Evolutionary conservation across 2,113 vertebrate genomes (phyloP).

Genomic region (Piprites chloris): DNA sequence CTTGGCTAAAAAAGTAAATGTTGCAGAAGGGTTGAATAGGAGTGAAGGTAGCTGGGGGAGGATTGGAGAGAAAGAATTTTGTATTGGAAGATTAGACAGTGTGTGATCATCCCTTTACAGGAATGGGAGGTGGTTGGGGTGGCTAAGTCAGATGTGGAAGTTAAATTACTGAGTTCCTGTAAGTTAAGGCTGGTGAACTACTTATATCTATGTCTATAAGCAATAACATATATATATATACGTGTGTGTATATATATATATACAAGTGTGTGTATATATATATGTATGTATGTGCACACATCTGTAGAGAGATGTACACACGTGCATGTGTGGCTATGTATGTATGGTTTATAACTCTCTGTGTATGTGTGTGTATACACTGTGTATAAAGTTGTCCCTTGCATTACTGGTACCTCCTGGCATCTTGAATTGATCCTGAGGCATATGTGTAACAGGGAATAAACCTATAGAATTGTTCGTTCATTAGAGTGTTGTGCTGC

Average conservation of each 20-base stretch:
- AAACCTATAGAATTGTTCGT: not conserved
- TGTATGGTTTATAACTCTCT: not conserved
- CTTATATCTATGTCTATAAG: rapidly evolving
- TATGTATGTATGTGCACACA: too few species aligned
- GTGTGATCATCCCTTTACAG: not conserved
- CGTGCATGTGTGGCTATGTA: rapidly evolving
- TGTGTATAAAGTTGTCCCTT: not conserved
- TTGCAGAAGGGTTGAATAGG: not conserved
- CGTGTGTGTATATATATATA: rapidly evolving
- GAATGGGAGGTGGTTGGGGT: not conserved
- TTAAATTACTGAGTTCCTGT: not conserved
- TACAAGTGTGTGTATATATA: not conserved
- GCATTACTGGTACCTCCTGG: not conserved
- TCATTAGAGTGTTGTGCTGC: not conserved
- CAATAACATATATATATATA: too few species aligned
- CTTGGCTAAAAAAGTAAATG: not conserved
- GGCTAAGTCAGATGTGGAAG: not conserved
- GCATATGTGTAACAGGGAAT: not conserved
- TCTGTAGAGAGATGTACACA: too few species aligned
- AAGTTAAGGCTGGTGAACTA: not conserved
- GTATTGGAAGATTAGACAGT: not conserved
- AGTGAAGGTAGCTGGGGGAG: not conserved
- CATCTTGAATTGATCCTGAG: not conserved
- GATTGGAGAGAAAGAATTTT: not conserved
- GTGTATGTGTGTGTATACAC: not conserved